Evolutionary conservation across 2,113 vertebrate species (phyloP).

Genomic region (Nipponia nippon): DNA sequence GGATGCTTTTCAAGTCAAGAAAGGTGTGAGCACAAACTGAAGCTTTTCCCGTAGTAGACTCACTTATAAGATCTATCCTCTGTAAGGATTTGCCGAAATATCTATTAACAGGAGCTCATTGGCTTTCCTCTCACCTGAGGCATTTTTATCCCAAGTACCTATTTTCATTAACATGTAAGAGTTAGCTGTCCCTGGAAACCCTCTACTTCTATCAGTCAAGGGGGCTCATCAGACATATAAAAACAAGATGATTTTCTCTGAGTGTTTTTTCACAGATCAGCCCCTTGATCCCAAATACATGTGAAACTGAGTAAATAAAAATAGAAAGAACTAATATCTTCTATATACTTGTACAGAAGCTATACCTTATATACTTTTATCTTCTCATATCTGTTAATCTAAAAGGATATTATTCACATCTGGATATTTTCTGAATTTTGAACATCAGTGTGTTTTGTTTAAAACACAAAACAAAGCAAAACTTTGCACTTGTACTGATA

Average conservation of each 20-base stretch:
- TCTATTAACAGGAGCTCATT: neutral
- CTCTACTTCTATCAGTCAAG: neutral
- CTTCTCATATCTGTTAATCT: neutral
- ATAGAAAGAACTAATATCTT: neutral
- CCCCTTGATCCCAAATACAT: neutral
- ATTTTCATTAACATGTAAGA: neutral
- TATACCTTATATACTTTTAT: neutral
- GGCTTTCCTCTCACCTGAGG: neutral
- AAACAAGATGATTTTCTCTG: neutral
- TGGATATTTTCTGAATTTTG: neutral
- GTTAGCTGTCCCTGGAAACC: neutral
- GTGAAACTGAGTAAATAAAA: neutral
- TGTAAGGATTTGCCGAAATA: neutral
- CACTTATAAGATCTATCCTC: neutral
- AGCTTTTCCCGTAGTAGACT: neutral
- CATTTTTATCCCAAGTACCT: neutral
- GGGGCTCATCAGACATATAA: neutral
- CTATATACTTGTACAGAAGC: neutral
- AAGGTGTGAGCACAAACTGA: neutral
- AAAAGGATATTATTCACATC: neutral
- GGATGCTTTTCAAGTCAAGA: neutral
- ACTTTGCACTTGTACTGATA: neutral
- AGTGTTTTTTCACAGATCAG: neutral
- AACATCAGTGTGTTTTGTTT: neutral
- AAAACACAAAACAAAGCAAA: neutral